Percentiles rank a stretch among this genome's conserved stretches.
Conservation (phyloP, 2,113 vertebrate genomes). For the Protomyctophum bolini region DNA sequence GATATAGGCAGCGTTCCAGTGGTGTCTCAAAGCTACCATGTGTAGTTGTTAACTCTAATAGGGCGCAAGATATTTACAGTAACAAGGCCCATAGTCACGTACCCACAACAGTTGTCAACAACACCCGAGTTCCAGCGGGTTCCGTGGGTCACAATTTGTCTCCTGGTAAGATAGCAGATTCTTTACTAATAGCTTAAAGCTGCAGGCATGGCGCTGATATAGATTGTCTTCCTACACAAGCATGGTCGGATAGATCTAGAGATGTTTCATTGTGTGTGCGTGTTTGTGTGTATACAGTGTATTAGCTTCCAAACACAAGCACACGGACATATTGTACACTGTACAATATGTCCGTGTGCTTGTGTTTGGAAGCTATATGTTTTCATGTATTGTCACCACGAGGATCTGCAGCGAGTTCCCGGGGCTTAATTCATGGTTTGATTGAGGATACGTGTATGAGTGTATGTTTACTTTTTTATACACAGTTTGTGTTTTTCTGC, state of each 20-base stretch:
- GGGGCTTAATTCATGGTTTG: too few species aligned
- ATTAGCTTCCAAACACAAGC: too few species aligned
- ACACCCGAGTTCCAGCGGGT: background rate
- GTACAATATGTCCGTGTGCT: background rate
- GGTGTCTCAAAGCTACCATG: background rate
- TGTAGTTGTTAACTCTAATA: background rate
- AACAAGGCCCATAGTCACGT: background rate
- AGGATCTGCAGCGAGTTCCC: too few species aligned
- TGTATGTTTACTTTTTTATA: too few species aligned
- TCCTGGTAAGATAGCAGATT: background rate
- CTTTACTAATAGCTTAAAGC: background rate
- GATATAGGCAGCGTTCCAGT: background rate
- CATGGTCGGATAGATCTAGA: too few species aligned
- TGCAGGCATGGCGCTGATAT: too few species aligned
- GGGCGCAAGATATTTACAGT: background rate
- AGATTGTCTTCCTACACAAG: too few species aligned
- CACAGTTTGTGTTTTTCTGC: background rate
- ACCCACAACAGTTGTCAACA: background rate
- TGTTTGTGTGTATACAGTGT: too few species aligned
- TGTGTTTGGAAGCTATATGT: background rate
- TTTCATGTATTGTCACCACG: too few species aligned
- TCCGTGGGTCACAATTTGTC: constrained; percentile 1
- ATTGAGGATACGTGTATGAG: too few species aligned
- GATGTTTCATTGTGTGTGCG: background rate
- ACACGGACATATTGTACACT: too few species aligned